Base-by-base conservation (phyloP, 2,888 invertebrate species). In the Deladenus siricidicola region DNA sequence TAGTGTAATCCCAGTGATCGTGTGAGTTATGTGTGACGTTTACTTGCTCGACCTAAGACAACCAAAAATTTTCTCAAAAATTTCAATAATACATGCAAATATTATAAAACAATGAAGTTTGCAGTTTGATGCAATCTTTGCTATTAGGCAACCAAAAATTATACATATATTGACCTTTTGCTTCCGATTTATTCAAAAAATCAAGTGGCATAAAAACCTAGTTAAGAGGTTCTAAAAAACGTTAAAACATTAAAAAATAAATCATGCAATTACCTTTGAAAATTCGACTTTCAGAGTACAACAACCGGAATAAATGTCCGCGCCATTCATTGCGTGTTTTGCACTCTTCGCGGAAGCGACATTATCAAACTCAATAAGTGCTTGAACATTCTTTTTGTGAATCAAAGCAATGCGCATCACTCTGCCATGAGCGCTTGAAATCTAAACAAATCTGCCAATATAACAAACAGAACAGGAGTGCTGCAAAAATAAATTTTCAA, bases 261-360 rank as follows among this genome's bases (percentile, higher is more conserved):
- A 55, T 29, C 29, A 28, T 30, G n/a, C 23, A 28, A 54, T 1
- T 81, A 96, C 94, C 89, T 94, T 94, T 59, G 96, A 96, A 81
- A 87, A 98, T 84, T 98, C 96, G 81, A 96, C 93, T 85, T 94
- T 93, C 78, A 98, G 85, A 68, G 96, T 96, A 83, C 96, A 98
- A 84, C 96, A 98, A 68, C 94, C 96, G 51, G 93, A 92, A 84
- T 98, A 98, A 80, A 98, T 94, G 83, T 98, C 96, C 67, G 94
- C 93, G 72, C 96, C 96, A 83, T 94, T 90, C 73, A 98, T 85
- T 65, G 89, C 86, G 74, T 92, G 90, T 80, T 94, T 92, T 67
- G 93, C 94, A 79, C 90, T 63, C 72, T 90, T 87, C 62, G 96
- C 94, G 14, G 90, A 87, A 78, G 96, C 94, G 75, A 90, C 85